Percentiles rank a stretch among this genome's conserved stretches.
phyloP scores from a whole-genome alignment of 2,113 vertebrate species.

The Xiphophorus hellerii region DNA sequence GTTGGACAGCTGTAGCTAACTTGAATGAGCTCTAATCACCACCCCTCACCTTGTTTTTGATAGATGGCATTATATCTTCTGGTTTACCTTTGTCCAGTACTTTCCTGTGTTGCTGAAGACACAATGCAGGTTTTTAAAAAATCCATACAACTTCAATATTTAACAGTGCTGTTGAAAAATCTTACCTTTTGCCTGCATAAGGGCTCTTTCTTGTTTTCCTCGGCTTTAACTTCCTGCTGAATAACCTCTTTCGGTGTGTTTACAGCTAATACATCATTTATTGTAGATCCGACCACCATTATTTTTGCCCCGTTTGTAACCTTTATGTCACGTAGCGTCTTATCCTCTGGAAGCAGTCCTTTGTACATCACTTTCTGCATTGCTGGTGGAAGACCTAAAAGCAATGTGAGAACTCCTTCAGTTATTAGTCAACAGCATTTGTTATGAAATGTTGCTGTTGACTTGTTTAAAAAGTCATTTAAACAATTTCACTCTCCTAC shows the following conservation, averaged over 20 bases:
- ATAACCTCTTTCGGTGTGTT: too few species aligned
- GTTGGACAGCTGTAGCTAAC: background rate
- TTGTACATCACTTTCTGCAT: conserved; percentile 99
- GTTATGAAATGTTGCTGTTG: too few species aligned
- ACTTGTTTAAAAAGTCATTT: too few species aligned
- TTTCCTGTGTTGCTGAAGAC: too few species aligned
- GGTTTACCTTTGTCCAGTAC: conserved; percentile 99
- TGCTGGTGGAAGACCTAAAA: conserved; percentile 92
- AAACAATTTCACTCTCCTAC: too few species aligned
- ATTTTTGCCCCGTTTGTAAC: conserved; percentile 96
- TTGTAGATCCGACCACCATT: conserved; percentile 98
- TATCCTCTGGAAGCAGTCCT: conserved; percentile 95
- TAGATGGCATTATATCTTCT: conserved; percentile 93
- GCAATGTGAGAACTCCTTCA: background rate
- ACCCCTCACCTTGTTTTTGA: conserved; percentile 89
- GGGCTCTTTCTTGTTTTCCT: too few species aligned
- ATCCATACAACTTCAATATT: too few species aligned
- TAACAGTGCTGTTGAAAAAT: too few species aligned
- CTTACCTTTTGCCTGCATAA: too few species aligned
- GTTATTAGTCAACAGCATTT: background rate
- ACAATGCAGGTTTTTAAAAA: too few species aligned
- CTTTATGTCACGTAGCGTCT: conserved; percentile 96
- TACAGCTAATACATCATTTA: conserved; percentile 97
- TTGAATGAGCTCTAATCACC: background rate
- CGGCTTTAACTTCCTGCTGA: too few species aligned